Percentiles rank a stretch among this genome's conserved stretches.
phyloP scores from a whole-genome alignment of 2,113 vertebrate species.

The Nanorana parkeri region DNA sequence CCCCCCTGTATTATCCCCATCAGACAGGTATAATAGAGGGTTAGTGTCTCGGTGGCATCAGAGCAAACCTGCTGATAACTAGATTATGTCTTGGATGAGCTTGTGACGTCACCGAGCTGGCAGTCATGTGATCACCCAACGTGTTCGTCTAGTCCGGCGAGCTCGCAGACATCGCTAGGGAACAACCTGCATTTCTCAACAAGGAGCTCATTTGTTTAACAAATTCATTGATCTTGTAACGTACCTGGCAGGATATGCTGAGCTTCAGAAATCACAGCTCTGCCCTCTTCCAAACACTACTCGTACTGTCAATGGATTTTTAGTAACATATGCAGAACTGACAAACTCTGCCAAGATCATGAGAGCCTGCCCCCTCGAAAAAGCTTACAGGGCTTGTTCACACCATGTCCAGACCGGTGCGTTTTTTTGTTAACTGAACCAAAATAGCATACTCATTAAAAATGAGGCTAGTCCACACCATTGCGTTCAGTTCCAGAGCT shows the following conservation, averaged over 20 bases:
- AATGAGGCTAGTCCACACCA: too few relatives aligned
- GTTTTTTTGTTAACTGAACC: too few relatives aligned
- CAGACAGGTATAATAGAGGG: slow-evolving; percentile 26
- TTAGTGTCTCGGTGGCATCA: slow-evolving; percentile 17
- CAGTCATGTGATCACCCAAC: slow-evolving; percentile 33
- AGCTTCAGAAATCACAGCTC: not conserved
- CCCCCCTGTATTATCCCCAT: slow-evolving; percentile 21
- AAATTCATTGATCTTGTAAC: slow-evolving; percentile 35
- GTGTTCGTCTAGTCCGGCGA: slow-evolving; percentile 44
- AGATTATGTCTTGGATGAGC: slow-evolving; percentile 8
- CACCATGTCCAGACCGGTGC: too few relatives aligned
- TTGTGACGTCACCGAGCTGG: slow-evolving; percentile 8
- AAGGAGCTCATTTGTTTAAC: slow-evolving; percentile 42
- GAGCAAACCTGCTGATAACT: slow-evolving; percentile 24
- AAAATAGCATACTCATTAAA: too few relatives aligned
- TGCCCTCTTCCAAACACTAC: not conserved
- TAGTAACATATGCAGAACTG: too few relatives aligned
- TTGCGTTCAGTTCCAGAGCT: too few relatives aligned
- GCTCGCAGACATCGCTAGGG: slow-evolving; percentile 27
- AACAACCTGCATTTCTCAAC: slow-evolving; percentile 42
- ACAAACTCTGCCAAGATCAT: too few relatives aligned
- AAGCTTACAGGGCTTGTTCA: too few relatives aligned
- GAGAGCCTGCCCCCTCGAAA: too few relatives aligned
- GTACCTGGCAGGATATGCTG: not conserved
- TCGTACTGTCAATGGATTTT: too few relatives aligned